Evolutionary conservation across 2,888 invertebrate genomes (phyloP), one percentile per base, ranked within the genome.

Genomic region (Drosophila neotestacea): DNA sequence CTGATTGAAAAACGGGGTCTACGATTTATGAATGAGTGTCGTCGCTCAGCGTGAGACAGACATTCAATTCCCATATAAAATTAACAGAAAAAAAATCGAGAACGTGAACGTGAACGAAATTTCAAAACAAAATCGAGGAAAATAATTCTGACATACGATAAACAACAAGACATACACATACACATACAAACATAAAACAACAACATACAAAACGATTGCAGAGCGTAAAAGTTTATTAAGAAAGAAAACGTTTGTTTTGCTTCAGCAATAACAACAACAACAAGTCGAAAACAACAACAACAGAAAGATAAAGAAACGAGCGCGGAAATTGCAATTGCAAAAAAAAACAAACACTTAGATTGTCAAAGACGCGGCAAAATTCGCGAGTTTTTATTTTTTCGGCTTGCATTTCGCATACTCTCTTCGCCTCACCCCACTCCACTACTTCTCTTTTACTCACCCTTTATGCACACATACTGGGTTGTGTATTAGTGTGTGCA

Each of bases 201-300:
- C 52, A 63, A 47, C 13, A 47, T 28, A 68, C 73, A 65, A 69
- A 64, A 69, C 77, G 71, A 79, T 73, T 81, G 63, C 63, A 59
- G 44, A 81, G 58, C 59, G 73, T 80, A 56, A 67, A 77, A 77
- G 78, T 74, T 72, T 65, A 77, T 75, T 68, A 81, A 88, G 70
- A 89, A 90, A 87, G 89, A 89, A 82, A 85, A 77, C 88, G 82
- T 80, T 87, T 87, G 87, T 86, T 88, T 84, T 79, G 72, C 77
- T 54, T 27, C 51, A 71, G 39, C 67, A 70, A 42, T 55, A 70
- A 58, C 64, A 63, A 42, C 50, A 65, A 51, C 48, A 66, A 48
- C 47, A 34, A 4, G 34, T 34, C 42, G 22, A 47, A 58, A 52
- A 46, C 70, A 82, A 75, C 66, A 70, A 81, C 70, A 59, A 77